Conservation (phyloP, 1,140 invertebrate species). For the Planococcus citri region DNA sequence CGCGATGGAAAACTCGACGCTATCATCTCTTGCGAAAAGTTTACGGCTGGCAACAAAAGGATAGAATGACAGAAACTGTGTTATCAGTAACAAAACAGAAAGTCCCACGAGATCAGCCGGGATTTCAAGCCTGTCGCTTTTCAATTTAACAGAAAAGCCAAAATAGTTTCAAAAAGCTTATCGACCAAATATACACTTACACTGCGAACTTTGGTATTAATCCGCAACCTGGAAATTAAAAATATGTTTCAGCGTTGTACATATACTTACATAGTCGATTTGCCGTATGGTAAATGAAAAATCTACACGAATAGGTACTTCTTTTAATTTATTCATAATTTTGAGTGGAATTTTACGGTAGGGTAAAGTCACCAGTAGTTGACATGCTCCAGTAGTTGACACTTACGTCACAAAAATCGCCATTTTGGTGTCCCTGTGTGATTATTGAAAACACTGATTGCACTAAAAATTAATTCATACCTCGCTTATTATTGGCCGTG, state of each 20-base stretch:
- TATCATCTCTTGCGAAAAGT: constrained; percentile 12
- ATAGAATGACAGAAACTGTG: constrained; percentile 16
- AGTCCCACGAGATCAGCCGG: neutral
- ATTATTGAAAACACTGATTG: too few relatives aligned
- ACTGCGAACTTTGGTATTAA: constrained; percentile 1
- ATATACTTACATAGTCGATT: neutral
- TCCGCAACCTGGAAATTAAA: neutral
- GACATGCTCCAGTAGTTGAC: too few relatives aligned
- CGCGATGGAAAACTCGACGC: neutral
- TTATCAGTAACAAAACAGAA: constrained; percentile 18
- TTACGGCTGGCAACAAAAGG: constrained; percentile 9
- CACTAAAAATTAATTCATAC: too few relatives aligned
- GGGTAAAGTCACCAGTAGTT: too few relatives aligned
- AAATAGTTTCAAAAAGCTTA: constrained; percentile 17
- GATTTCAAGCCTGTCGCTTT: constrained; percentile 19
- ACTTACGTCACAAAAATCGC: too few relatives aligned
- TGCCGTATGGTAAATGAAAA: neutral
- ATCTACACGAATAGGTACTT: too few relatives aligned
- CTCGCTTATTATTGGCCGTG: too few relatives aligned
- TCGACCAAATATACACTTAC: neutral
- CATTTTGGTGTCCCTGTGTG: too few relatives aligned
- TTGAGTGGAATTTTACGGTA: too few relatives aligned
- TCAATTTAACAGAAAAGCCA: constrained; percentile 19
- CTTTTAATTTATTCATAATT: too few relatives aligned
- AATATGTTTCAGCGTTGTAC: neutral